Evolutionary conservation across 2,113 vertebrate species (phyloP).

Genomic region (Heteronetta atricapilla): DNA sequence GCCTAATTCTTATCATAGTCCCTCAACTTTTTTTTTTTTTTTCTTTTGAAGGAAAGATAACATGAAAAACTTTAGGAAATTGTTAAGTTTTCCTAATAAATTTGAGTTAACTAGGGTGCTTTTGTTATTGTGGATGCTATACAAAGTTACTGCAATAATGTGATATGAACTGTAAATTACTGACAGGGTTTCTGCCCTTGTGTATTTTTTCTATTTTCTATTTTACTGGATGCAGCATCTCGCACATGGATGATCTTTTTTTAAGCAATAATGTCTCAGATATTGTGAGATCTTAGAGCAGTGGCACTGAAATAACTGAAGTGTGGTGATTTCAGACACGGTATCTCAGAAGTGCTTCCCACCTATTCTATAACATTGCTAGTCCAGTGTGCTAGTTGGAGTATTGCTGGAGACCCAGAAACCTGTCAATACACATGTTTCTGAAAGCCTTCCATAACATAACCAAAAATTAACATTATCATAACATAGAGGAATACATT

Average conservation of each 20-base stretch:
- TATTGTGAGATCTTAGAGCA: neutral
- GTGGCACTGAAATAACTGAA: neutral
- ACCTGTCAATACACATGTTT: neutral
- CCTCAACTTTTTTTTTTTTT: neutral
- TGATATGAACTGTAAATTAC: neutral
- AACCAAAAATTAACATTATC: neutral
- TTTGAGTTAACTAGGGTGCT: neutral
- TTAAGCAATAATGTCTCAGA: constrained; percentile 26
- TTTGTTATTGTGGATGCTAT: neutral
- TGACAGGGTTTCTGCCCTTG: neutral
- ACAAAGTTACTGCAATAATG: neutral
- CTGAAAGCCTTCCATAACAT: neutral
- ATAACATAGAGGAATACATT: neutral
- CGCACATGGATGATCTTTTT: neutral
- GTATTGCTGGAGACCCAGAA: neutral
- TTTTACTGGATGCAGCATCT: neutral
- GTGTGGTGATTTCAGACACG: neutral
- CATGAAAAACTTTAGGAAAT: neutral
- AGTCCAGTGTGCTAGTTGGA: neutral
- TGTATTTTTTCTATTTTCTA: neutral
- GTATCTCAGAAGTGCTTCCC: neutral
- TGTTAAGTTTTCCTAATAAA: neutral
- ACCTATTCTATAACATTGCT: neutral
- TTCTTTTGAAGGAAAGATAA: neutral
- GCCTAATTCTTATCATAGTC: neutral